Evolutionary conservation across 1,140 invertebrate species (phyloP).

Genomic region (Harlomillsia oculata): DNA sequence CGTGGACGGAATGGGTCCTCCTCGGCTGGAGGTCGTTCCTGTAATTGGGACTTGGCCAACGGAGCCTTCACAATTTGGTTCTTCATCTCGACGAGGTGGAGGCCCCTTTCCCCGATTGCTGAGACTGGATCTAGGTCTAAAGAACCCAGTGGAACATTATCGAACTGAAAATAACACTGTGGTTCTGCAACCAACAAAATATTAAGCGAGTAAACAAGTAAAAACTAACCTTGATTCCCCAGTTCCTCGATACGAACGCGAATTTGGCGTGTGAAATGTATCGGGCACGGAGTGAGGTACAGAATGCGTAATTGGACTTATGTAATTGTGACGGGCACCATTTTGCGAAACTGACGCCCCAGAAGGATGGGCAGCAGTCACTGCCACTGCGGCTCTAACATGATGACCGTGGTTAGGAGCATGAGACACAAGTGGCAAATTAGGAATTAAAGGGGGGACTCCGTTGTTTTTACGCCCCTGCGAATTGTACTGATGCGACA

Average conservation of each 20-base stretch:
- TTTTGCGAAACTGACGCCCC: slow-evolving; percentile 20
- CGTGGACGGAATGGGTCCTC: slow-evolving; percentile 33
- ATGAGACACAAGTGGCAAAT: slow-evolving; percentile 10
- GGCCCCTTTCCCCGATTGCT: slow-evolving; percentile 8
- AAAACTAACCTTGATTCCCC: background rate
- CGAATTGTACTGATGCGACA: slow-evolving; percentile 22
- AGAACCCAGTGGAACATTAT: slow-evolving; percentile 13
- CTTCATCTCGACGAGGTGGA: slow-evolving; percentile 22
- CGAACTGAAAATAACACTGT: slow-evolving; percentile 8
- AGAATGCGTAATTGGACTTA: slow-evolving; percentile 15
- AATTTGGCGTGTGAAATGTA: slow-evolving; percentile 11
- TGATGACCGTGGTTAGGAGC: slow-evolving; percentile 24
- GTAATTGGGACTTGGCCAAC: background rate
- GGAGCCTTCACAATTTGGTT: slow-evolving; percentile 21
- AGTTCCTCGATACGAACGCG: background rate
- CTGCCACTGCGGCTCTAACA: slow-evolving; percentile 14
- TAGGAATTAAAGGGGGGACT: slow-evolving; percentile 12
- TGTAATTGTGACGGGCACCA: slow-evolving; percentile 21
- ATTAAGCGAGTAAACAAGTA: background rate
- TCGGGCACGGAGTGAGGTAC: slow-evolving; percentile 30
- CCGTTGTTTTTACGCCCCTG: slow-evolving; percentile 17
- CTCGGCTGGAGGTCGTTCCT: slow-evolving; percentile 10
- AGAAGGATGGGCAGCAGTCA: slow-evolving; percentile 9
- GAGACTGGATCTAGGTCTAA: slow-evolving; percentile 32
- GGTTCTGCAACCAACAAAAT: too few relatives aligned